Evolutionary conservation across 1,140 invertebrate species (phyloP).

Genomic region (Arion vulgaris): DNA sequence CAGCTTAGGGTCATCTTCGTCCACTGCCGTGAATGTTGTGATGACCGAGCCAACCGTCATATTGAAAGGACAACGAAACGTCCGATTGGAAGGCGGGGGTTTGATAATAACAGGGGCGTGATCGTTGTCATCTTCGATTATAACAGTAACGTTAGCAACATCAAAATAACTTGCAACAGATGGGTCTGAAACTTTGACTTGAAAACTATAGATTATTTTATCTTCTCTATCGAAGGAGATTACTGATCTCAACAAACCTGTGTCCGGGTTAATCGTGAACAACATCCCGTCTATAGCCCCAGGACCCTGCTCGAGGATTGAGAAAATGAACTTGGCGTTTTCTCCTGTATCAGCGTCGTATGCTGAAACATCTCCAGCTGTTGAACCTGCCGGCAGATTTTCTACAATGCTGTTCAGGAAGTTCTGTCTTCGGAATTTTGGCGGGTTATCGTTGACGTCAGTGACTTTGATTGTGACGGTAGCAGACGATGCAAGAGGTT

Average conservation of each 20-base stretch:
- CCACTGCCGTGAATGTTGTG: constrained; percentile 50
- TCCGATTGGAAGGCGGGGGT: constrained; percentile 55
- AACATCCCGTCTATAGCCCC: constrained; percentile 35
- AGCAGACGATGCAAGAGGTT: constrained; percentile 34
- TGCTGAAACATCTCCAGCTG: constrained; percentile 86
- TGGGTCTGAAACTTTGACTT: constrained; percentile 80
- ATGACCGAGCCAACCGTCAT: constrained; percentile 49
- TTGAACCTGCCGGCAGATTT: constrained; percentile 81
- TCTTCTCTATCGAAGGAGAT: constrained; percentile 87
- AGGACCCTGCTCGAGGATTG: constrained; percentile 71
- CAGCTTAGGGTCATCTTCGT: constrained; percentile 54
- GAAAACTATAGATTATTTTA: constrained; percentile 83
- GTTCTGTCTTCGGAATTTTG: constrained; percentile 51
- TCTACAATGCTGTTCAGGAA: constrained; percentile 77
- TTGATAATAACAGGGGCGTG: constrained; percentile 82
- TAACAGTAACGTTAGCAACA: constrained; percentile 72
- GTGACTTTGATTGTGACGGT: constrained; percentile 76
- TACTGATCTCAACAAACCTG: constrained; percentile 77
- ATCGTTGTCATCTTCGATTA: constrained; percentile 86
- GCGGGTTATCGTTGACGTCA: constrained; percentile 77
- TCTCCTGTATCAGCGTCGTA: constrained; percentile 89
- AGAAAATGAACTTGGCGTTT: constrained; percentile 88
- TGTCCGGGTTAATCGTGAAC: constrained; percentile 78
- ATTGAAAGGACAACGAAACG: constrained; percentile 51
- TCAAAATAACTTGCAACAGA: constrained; percentile 77